Evolutionary conservation across 1,140 invertebrate genomes (phyloP).

Genomic region (Drosophila saltans): DNA sequence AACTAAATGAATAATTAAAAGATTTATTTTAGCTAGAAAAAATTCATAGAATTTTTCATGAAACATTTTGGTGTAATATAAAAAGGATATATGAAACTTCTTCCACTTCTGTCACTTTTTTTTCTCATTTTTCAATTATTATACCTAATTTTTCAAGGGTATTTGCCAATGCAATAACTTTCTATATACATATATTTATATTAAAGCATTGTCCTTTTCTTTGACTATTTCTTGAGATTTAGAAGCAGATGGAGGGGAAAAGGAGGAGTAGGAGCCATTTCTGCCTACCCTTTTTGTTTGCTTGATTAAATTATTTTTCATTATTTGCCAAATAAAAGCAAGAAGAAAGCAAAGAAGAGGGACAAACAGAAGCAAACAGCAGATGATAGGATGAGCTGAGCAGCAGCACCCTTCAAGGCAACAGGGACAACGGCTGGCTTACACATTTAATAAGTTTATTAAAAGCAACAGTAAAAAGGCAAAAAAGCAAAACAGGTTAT

Average conservation of each 20-base stretch:
- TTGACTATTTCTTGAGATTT: neutral
- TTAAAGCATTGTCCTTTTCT: neutral
- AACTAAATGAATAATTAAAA: too few relatives aligned
- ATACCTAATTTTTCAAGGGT: neutral
- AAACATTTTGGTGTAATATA: too few relatives aligned
- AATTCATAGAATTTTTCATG: too few relatives aligned
- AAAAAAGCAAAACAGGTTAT: slow-evolving; percentile 54
- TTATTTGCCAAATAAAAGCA: slow-evolving; percentile 76
- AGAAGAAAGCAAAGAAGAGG: neutral
- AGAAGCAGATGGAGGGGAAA: neutral
- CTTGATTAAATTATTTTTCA: slow-evolving; percentile 82
- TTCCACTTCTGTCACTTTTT: too few relatives aligned
- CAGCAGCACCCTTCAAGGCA: slow-evolving; percentile 12
- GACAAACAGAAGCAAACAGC: too few relatives aligned
- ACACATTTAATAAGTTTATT: slow-evolving; percentile 81
- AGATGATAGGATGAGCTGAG: neutral
- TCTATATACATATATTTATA: neutral
- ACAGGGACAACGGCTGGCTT: slow-evolving; percentile 66
- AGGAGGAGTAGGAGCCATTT: neutral
- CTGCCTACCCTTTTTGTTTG: slow-evolving; percentile 58
- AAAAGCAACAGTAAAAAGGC: slow-evolving; percentile 54
- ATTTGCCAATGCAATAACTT: neutral
- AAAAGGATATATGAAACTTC: too few relatives aligned
- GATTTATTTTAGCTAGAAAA: too few relatives aligned
- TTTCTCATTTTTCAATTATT: too few relatives aligned